A percentile compares a stretch with the other conserved stretches of the same genome.
These are phyloP conservation scores for Pemphredon lugubris DNA, from an alignment of 2,888 invertebrate species.

Conservation along the genomic window DNA sequence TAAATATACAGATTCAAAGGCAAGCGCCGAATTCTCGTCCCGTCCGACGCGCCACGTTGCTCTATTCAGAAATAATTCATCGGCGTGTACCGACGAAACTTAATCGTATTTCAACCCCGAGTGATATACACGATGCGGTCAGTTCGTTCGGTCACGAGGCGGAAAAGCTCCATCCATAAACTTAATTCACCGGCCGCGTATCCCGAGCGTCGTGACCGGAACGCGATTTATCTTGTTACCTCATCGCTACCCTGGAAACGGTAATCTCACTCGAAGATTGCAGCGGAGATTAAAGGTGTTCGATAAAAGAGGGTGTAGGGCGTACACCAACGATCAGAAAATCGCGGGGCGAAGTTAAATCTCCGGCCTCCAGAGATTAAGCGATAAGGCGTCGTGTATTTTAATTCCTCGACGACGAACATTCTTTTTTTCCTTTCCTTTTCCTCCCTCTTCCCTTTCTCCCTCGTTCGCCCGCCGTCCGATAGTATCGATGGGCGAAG, in stretches of 20 bases:
- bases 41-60: too few relatives aligned
- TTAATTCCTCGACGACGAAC: background rate
- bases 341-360: constrained; percentile 8
- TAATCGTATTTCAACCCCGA: too few relatives aligned
- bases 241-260: constrained; percentile 25
- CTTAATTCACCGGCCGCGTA: background rate
- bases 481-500: background rate
- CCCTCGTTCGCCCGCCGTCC: background rate
- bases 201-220: background rate
- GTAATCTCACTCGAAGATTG: constrained; percentile 6
- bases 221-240: constrained; percentile 1
- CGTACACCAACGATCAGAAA: constrained; percentile 13
- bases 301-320: constrained; percentile 1
- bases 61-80: too few relatives aligned
- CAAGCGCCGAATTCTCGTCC: too few relatives aligned
- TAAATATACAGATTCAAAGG: too few relatives aligned
- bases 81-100: too few relatives aligned
- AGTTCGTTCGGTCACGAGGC: background rate
- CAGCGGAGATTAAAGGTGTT: constrained; percentile 11
- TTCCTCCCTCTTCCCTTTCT: too few relatives aligned
- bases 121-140: too few relatives aligned
- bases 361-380: background rate
- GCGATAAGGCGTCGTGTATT: background rate
- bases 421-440: background rate
- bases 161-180: background rate